Evolutionary conservation across 2,888 invertebrate genomes (phyloP), one percentile per base, ranked within the genome.

Genomic region (Ametastegia equiseti): DNA sequence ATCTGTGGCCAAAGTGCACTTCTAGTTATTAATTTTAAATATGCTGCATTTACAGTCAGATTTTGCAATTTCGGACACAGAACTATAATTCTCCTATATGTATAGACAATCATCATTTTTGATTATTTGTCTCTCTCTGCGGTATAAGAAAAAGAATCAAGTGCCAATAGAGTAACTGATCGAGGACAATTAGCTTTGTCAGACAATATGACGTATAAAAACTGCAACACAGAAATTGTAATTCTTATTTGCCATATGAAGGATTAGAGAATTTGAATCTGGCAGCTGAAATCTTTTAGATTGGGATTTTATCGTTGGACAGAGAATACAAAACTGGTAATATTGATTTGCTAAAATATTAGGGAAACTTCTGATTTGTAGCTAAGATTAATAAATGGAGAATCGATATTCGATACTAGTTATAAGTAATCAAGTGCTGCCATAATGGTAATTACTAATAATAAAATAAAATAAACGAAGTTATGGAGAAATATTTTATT

Each of bases 1-100:
- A 75, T 75, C 50, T 75, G 33, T 54, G 36, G 36, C 75, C 54
- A 75, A 75, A 75, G 23, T 75, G 75, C 75, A 75, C 36, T 75
- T 54, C 50, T 71, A 71, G 71, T 42, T 45, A 13, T 23, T 39
- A 19, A 23, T 39, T 23, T 67, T 23, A 67, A n/a, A n/a, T n/a
- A 39, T 39, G 9, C 39, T 67, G 39, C 39, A n/a, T 67, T 67
- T 67, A 65, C 63, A 65, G 9, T 54, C 36, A 65, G 36, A 36
- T 65, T 65, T 65, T 33, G 33, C 30, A 65, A n/a, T 33, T 65
- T 65, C 15, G 36, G 36, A 65, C 63, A 33, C 30, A 15, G 63
- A 65, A 65, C n/a, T 36, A 65, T 65, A 33, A 65, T 65, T 27
- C 63, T 65, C 63, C 15, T 65, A 65, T n/a, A 6, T 42, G 42